Evolutionary conservation across 1,140 invertebrate genomes (phyloP), one percentile per base, ranked within the genome.

Genomic region (Ips nitidus): DNA sequence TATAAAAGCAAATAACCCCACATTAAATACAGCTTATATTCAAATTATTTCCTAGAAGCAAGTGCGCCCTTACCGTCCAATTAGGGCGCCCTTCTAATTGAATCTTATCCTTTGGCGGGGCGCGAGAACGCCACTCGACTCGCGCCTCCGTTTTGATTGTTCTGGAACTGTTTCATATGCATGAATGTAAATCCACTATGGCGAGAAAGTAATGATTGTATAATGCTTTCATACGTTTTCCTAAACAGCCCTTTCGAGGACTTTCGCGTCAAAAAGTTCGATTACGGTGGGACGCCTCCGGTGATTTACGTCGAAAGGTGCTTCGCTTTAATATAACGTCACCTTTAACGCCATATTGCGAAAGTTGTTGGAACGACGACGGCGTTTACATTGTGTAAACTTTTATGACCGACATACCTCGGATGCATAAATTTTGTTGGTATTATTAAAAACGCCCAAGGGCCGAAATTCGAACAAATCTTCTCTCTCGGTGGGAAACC

Each of bases 1-100:
- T 59, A 59, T 41, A 59, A 59, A 59, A 59, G 57, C 57, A 59
- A 62, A 52, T 62, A 62, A 50, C 52, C 62, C 70, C 68, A 75
- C 72, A 76, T 78, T 78, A 76, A 78, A 77, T 77, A 76, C 73
- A 75, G 74, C 77, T 78, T 75, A 78, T 76, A 78, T 78, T 78
- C 75, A 77, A 78, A 77, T 77, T 78, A 78, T 76, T 75, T 76
- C 72, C 69, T 45, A 60, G 71, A 57, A 68, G 67, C 71, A 66
- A 71, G 71, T 70, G 66, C 63, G 71, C 63, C 73, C 65, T 70
- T 66, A 64, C 69, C 69, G 65, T 74, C 77, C 75, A 78, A 78
- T 78, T 78, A 78, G 72, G 72, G 66, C 71, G 68, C 58, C 60
- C 63, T 62, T 69, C 8, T 77, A 77, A 78, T 78, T 78, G 77